Base-by-base conservation (phyloP, 2,888 invertebrate species). In the Tinea pellionella region DNA sequence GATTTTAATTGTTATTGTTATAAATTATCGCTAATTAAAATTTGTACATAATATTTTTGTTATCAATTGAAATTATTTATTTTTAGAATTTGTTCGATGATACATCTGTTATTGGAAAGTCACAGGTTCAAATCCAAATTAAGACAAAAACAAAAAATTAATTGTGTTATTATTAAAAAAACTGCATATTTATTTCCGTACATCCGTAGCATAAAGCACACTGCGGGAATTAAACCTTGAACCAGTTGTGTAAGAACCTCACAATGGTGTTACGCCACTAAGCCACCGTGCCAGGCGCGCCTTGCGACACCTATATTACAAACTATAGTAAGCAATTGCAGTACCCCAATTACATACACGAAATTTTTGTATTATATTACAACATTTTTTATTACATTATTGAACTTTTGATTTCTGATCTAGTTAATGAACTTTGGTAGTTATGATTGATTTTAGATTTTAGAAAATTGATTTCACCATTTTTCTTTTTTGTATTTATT, bases 151-250 rank as follows among this genome's bases (percentile, higher is more conserved):
- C n/a, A n/a, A n/a, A n/a, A n/a, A n/a, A n/a, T n/a, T n/a, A n/a
- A n/a, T n/a, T n/a, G n/a, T n/a, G n/a, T n/a, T n/a, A n/a, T n/a
- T n/a, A n/a, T n/a, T n/a, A n/a, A n/a, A 24, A 24, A 3, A 3
- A 6, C 6, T 24, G 24, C 24, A 24, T 24, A 9, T 37, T 47
- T 58, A 77, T 83, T 81, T 82, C 80, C 83, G 80, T 69, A 82
- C 78, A 83, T 85, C 85, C 83, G 82, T 72, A 69, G 81, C 80
- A 83, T 80, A 85, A 78, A 77, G 86, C 78, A 80, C 77, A 76
- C 72, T 69, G 6, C 59, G 59, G 73, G 75, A 74, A 69, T 67
- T 70, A 74, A 83, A 83, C 86, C 86, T 87, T 87, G 87, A 85
- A 83, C 85, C 84, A 86, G 70, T 87, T 87, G 86, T 77, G 85